Evolutionary conservation across 2,888 invertebrate genomes (phyloP).

Genomic region (Yponomeuta evonymella): DNA sequence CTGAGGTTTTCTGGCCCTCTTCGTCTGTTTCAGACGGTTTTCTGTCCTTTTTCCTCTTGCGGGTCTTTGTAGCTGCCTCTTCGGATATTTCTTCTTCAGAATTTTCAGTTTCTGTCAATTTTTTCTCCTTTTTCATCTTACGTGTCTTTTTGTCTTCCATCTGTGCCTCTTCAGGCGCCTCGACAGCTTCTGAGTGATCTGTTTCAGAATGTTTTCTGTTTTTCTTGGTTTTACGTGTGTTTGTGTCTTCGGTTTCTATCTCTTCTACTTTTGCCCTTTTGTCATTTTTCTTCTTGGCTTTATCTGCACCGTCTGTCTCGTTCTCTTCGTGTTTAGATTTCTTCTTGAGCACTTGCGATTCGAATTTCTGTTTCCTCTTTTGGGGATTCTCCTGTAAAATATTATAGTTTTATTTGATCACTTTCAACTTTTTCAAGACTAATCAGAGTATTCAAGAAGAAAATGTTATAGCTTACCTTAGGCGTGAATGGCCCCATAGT

Average conservation of each 20-base stretch:
- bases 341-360: constrained; percentile 24
- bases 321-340: constrained; percentile 23
- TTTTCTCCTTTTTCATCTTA: constrained; percentile 6
- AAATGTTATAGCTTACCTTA: constrained; percentile 34
- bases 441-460: not conserved
- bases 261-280: constrained; percentile 20
- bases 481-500: constrained; percentile 43
- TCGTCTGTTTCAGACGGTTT: not conserved
- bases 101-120: not conserved
- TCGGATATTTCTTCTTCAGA: constrained; percentile 7
- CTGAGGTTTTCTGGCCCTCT: constrained; percentile 25
- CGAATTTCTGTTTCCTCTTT: constrained; percentile 32
- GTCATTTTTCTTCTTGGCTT: constrained; percentile 10
- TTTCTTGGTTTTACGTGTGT: constrained; percentile 19
- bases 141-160: constrained; percentile 21
- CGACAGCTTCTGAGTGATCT: constrained; percentile 16
- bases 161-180: constrained; percentile 18
- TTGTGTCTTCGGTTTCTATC: constrained; percentile 21
- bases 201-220: constrained; percentile 22
- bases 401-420: not conserved
- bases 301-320: not conserved
- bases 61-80: constrained; percentile 19
- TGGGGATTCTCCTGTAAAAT: constrained; percentile 34
- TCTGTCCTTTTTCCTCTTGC: constrained; percentile 8
- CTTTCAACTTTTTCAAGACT: not conserved